phyloP scores from a whole-genome alignment of 2,888 invertebrate genomes.

The Macaria liturata region DNA sequence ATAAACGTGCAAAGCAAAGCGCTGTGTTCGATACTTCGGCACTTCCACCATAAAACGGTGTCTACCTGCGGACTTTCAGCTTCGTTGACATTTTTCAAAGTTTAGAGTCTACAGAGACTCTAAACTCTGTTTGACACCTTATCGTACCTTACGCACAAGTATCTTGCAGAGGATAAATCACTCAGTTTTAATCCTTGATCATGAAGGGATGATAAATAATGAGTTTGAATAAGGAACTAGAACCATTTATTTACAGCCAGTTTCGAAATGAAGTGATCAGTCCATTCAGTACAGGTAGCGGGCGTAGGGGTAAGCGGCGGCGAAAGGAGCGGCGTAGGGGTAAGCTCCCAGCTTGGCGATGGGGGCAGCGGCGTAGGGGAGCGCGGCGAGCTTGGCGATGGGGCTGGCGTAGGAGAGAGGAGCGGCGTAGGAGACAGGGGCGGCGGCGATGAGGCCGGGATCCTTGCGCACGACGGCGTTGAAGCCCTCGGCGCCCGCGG shows the following conservation, averaged over 20 bases:
- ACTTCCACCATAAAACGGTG: too few relatives aligned
- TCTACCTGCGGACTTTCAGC: too few relatives aligned
- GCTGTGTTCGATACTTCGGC: too few relatives aligned
- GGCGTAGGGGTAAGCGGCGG: constrained; percentile 45
- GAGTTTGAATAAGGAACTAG: not conserved
- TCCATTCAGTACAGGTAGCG: constrained; percentile 43
- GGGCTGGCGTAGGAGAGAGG: constrained; percentile 35
- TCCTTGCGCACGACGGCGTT: constrained; percentile 81
- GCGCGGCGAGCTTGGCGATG: constrained; percentile 32
- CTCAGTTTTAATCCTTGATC: too few relatives aligned
- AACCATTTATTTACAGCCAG: constrained; percentile 49
- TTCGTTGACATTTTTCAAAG: too few relatives aligned
- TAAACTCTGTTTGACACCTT: too few relatives aligned
- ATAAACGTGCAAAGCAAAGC: too few relatives aligned
- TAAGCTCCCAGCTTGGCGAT: constrained; percentile 32
- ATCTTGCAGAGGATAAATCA: too few relatives aligned
- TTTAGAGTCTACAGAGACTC: too few relatives aligned
- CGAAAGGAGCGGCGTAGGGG: constrained; percentile 20
- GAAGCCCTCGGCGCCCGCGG: constrained; percentile 76
- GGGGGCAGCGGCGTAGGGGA: constrained; percentile 30
- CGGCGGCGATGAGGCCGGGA: constrained; percentile 59
- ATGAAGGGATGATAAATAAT: too few relatives aligned
- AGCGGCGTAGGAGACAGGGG: constrained; percentile 37
- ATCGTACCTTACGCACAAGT: too few relatives aligned
- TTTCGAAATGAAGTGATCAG: constrained; percentile 39